Percentiles rank a stretch among this genome's conserved stretches.
These are phyloP conservation scores for Miltochrista miniata DNA, from an alignment of 2,888 invertebrate species.

Conservation along the genomic window DNA sequence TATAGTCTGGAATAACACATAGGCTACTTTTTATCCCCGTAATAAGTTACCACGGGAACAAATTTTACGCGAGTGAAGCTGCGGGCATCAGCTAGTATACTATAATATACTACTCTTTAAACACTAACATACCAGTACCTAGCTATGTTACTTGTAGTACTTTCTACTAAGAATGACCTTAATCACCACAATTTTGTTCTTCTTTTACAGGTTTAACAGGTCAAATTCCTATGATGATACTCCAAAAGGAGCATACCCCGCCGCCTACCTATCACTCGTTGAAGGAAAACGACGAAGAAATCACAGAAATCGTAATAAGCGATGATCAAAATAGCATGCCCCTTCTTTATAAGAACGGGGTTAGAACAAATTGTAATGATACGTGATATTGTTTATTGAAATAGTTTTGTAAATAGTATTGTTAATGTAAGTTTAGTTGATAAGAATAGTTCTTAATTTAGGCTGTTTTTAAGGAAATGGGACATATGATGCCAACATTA, in stretches of 20 bases:
- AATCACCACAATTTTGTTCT: no score
- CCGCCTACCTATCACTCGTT: constrained; percentile 69
- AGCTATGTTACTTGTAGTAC: no score
- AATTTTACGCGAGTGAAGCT: no score
- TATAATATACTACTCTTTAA: no score
- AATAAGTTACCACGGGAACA: no score
- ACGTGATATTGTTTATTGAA: constrained; percentile 42
- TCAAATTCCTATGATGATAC: constrained; percentile 60
- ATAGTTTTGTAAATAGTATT: not conserved
- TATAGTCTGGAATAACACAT: no score
- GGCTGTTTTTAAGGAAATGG: not conserved
- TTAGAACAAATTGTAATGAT: constrained; percentile 47
- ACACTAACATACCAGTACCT: no score
- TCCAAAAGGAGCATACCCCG: constrained; percentile 49
- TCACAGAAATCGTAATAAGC: constrained; percentile 62
- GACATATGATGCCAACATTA: not conserved
- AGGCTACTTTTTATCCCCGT: no score
- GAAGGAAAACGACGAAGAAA: constrained; percentile 51
- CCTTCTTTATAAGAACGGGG: constrained; percentile 36
- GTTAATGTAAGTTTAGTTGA: constrained; percentile 14
- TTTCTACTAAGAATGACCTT: not conserved
- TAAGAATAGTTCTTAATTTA: constrained; percentile 25
- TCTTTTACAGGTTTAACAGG: constrained; percentile 65
- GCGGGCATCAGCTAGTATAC: no score
- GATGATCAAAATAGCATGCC: constrained; percentile 54